Conservation (phyloP, 2,113 vertebrate genomes). For the Meleagris gallopavo region DNA sequence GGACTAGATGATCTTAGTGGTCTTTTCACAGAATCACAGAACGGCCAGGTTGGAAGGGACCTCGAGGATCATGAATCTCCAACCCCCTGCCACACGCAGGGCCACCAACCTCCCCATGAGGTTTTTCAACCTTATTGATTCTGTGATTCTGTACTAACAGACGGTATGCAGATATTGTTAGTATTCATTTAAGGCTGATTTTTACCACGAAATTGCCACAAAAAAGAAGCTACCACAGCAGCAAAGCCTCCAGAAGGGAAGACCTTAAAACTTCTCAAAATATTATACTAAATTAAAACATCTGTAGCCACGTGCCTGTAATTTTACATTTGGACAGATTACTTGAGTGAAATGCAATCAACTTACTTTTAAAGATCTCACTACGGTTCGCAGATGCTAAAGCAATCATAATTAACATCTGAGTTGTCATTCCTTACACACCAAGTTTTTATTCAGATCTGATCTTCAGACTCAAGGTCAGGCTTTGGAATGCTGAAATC, state of each 20-base stretch:
- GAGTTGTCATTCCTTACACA: background rate
- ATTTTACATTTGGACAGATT: conserved; percentile 7
- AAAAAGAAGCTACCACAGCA: background rate
- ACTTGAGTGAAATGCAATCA: conserved; percentile 38
- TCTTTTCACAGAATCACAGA: no score
- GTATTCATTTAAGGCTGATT: background rate
- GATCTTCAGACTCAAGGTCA: conserved; percentile 26
- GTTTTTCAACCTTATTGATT: no score
- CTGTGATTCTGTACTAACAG: background rate
- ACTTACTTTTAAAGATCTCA: conserved; percentile 3
- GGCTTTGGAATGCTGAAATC: background rate
- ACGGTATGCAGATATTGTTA: background rate
- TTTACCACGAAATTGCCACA: background rate
- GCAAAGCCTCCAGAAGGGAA: background rate
- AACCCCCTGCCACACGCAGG: no score
- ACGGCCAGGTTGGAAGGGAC: no score
- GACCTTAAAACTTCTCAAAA: background rate
- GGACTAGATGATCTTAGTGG: no score
- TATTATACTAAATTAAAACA: conserved; percentile 15
- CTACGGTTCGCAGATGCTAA: background rate
- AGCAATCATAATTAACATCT: conserved; percentile 26
- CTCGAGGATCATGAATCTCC: no score
- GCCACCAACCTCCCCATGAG: no score
- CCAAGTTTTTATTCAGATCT: background rate
- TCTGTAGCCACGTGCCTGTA: background rate